These are phyloP conservation scores for Hirtodrosophila histrioides DNA, from an alignment of 2,888 invertebrate genomes.

Conservation along the genomic window DNA sequence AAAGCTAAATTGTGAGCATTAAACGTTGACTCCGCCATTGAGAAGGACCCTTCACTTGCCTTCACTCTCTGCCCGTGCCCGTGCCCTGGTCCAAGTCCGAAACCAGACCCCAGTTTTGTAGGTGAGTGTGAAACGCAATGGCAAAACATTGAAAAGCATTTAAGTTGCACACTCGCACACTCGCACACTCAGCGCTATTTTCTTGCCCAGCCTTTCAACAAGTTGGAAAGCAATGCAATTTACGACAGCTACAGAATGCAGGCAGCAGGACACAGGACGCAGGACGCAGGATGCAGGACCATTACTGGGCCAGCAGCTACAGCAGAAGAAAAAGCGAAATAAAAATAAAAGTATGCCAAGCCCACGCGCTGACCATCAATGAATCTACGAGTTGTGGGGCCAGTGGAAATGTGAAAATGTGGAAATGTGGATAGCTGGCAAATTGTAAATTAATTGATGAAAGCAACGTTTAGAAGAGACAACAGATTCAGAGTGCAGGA, in stretches of 20 bases:
- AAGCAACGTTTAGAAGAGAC: constrained; percentile 63
- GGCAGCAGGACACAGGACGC: background rate
- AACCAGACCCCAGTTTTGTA: constrained; percentile 13
- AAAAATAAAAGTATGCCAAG: constrained; percentile 69
- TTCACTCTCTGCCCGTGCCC: too few relatives aligned
- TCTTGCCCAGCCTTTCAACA: constrained; percentile 68
- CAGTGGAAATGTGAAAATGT: constrained; percentile 29
- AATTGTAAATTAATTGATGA: constrained; percentile 80
- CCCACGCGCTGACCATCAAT: constrained; percentile 65
- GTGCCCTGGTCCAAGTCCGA: background rate
- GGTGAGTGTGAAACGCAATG: constrained; percentile 33
- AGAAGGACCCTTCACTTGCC: constrained; percentile 2
- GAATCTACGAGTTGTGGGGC: constrained; percentile 26
- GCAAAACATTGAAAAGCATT: constrained; percentile 73
- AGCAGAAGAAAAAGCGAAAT: constrained; percentile 6
- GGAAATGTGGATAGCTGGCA: constrained; percentile 65
- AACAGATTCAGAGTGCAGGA: constrained; percentile 3
- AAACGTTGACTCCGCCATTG: constrained; percentile 49
- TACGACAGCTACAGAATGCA: constrained; percentile 42
- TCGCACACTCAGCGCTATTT: constrained; percentile 33
- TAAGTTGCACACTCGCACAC: constrained; percentile 41
- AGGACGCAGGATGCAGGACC: constrained; percentile 36
- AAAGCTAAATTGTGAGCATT: constrained; percentile 77
- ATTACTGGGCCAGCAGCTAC: constrained; percentile 64
- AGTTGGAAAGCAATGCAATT: constrained; percentile 78